phyloP scores from a whole-genome alignment of 2,113 vertebrate genomes.

The Naja naja region DNA sequence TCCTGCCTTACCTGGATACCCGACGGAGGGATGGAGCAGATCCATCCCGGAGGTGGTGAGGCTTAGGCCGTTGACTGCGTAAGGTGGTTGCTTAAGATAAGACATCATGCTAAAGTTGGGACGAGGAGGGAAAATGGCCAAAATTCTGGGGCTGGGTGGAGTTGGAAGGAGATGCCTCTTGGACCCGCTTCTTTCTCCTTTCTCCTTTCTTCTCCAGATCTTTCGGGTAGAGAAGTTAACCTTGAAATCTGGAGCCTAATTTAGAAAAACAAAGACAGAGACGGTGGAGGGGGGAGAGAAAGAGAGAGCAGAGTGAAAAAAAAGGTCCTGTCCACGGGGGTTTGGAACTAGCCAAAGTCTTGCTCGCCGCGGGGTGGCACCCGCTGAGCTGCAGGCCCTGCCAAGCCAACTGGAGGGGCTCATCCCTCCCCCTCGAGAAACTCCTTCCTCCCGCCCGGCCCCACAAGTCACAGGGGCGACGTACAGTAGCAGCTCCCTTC shows the following conservation, averaged over 20 bases:
- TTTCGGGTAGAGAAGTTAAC: neutral
- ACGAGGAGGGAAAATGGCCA: slow-evolving; percentile 64
- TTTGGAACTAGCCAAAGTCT: neutral
- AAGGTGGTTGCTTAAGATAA: slow-evolving; percentile 98
- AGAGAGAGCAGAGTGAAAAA: neutral
- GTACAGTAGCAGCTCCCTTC: slow-evolving; percentile 77
- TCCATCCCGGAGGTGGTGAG: slow-evolving; percentile 97
- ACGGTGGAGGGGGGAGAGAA: no score
- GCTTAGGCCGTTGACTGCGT: slow-evolving; percentile 95
- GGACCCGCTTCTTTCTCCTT: neutral
- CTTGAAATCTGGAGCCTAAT: neutral
- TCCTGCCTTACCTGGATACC: slow-evolving; percentile 89
- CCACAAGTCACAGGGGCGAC: slow-evolving; percentile 62
- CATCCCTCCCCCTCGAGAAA: slow-evolving; percentile 61
- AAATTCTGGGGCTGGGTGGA: slow-evolving; percentile 49
- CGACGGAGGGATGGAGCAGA: slow-evolving; percentile 95
- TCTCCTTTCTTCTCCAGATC: neutral
- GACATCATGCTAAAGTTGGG: slow-evolving; percentile 96
- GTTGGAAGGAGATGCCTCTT: slow-evolving; percentile 52
- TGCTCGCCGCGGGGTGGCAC: neutral
- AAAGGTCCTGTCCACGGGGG: neutral
- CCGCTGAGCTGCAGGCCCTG: neutral
- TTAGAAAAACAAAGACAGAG: neutral
- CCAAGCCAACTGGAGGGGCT: neutral
- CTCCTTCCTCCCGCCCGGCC: slow-evolving; percentile 67